These are phyloP conservation scores for Microcebus murinus DNA, from an alignment of 2,113 vertebrate species.

Conservation along the genomic window DNA sequence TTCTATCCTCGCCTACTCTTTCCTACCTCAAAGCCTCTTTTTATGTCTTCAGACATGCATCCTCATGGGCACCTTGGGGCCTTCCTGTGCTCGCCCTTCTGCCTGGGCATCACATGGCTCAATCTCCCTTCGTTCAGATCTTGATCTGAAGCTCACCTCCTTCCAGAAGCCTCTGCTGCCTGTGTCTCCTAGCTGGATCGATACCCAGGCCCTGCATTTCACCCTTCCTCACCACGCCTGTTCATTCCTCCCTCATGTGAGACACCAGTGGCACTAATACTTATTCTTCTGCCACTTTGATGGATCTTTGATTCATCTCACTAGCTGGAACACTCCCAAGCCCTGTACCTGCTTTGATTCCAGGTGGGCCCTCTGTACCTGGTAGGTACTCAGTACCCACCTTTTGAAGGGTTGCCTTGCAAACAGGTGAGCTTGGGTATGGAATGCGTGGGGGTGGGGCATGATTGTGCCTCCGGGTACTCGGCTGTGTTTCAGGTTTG, in stretches of 20 bases:
- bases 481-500: not conserved
- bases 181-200: not conserved
- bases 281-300: not conserved
- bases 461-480: rapidly evolving
- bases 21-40: not conserved
- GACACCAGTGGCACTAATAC: too few relatives aligned
- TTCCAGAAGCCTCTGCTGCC: not conserved
- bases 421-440: too few relatives aligned
- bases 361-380: not conserved
- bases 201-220: rapidly evolving
- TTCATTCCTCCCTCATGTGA: rapidly evolving
- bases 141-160: not conserved
- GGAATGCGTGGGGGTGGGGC: not conserved
- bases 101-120: not conserved
- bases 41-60: not conserved
- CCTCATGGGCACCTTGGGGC: too few relatives aligned
- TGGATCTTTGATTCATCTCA: not conserved
- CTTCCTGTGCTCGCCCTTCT: not conserved
- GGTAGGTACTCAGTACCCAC: not conserved
- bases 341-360: not conserved
- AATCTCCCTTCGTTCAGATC: not conserved
- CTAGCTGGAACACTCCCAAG: not conserved
- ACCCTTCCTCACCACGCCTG: not conserved
- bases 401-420: not conserved
- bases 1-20: not conserved